These are phyloP conservation scores for Rhagophthalmus giganteus DNA, from an alignment of 2,888 invertebrate genomes.

Conservation along the genomic window DNA sequence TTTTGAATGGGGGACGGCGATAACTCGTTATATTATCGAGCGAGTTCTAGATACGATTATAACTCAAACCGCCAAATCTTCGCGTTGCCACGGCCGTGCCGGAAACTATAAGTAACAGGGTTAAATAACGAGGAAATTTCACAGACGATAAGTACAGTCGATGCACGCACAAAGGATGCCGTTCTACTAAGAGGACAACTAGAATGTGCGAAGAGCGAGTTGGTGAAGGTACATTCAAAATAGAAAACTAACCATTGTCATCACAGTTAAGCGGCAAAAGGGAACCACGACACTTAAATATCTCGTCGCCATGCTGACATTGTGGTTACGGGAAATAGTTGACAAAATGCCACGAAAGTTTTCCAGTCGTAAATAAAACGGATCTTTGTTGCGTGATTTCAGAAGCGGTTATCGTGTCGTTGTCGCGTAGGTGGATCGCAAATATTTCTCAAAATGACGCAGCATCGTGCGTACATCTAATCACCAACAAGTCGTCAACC, in stretches of 20 bases:
- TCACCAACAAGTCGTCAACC: too few species aligned
- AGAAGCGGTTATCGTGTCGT: not conserved
- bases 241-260: constrained; percentile 43
- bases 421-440: not conserved
- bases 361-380: not conserved
- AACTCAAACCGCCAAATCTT: too few species aligned
- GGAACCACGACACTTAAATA: not conserved
- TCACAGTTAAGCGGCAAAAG: constrained; percentile 20
- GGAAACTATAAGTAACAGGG: too few species aligned
- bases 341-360: constrained; percentile 44
- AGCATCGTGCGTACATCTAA: too few species aligned
- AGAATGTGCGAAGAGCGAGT: constrained; percentile 14
- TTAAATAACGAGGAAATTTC: constrained; percentile 19
- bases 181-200: constrained; percentile 21
- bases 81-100: too few species aligned
- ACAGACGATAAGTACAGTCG: constrained; percentile 7
- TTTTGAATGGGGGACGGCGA: too few species aligned
- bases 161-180: constrained; percentile 15
- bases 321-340: constrained; percentile 42
- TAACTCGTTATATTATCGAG: too few species aligned
- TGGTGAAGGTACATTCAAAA: constrained; percentile 39
- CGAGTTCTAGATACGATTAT: too few species aligned
- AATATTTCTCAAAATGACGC: not conserved
- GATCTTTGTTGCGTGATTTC: not conserved
- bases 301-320: constrained; percentile 34